A percentile compares a stretch with the other conserved stretches of the same genome.
Conservation (phyloP, 2,113 vertebrate genomes). For the Seriola quinqueradiata region DNA sequence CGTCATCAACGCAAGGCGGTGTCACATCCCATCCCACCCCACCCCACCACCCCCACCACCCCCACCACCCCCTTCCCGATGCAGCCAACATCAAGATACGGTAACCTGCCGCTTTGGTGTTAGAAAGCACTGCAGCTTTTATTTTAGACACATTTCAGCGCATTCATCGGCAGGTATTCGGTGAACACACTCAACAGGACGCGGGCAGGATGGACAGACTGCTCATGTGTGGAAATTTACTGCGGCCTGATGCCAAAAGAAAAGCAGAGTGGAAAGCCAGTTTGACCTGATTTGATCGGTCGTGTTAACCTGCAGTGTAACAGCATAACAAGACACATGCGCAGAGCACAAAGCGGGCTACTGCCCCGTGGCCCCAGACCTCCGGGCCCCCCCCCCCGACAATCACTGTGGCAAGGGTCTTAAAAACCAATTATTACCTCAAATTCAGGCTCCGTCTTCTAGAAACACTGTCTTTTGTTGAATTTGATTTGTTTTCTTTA, state of each 20-base stretch:
- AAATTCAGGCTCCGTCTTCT: neutral
- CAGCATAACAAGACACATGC: neutral
- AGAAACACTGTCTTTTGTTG: neutral
- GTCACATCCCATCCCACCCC: slow-evolving; percentile 50
- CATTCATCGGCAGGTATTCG: no score
- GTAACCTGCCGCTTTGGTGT: slow-evolving; percentile 27
- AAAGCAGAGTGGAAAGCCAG: neutral
- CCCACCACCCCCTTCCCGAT: neutral
- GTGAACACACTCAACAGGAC: neutral
- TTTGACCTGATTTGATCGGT: neutral
- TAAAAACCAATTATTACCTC: no score
- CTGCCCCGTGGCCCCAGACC: neutral
- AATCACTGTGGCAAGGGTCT: neutral
- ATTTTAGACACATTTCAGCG: no score
- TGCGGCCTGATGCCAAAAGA: neutral
- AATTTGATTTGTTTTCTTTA: neutral
- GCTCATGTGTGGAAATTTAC: neutral
- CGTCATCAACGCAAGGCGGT: slow-evolving; percentile 79
- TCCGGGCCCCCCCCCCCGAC: neutral
- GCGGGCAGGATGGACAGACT: neutral
- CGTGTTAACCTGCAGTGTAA: neutral
- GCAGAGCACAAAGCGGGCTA: neutral
- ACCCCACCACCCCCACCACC: neutral
- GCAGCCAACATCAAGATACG: slow-evolving; percentile 36
- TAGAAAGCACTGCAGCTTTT: slow-evolving; percentile 6